Base-by-base conservation (phyloP, 2,797 vertebrate species). In the Rhincodon typus region DNA sequence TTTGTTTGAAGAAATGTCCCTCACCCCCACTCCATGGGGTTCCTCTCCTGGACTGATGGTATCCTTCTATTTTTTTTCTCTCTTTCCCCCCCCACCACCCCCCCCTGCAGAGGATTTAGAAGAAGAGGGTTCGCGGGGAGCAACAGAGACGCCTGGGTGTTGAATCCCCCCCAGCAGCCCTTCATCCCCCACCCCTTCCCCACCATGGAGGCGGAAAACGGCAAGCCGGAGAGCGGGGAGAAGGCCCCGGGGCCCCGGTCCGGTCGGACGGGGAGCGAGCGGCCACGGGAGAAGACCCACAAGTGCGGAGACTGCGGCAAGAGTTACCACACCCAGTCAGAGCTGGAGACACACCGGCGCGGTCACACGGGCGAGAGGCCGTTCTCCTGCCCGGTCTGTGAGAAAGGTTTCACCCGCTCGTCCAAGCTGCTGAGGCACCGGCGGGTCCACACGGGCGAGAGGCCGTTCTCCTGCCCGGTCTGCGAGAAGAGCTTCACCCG, bases 351-450 rank as follows among this genome's bases (percentile, higher is more conserved):
- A 96, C 98, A 99, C 97, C 98, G 98, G 96, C 97, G 98, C 42
- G 96, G 96, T 0, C 97, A 97, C 96, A 93, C 96, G 96, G 95
- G 98, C 0, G 98, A 98, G 95, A 97, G 98, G 95, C 98, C 98
- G 3, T 99, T 99, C 95, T 98, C 98, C 96, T 99, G 99, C 84
- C 98, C 97, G 96, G 97, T 98, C 96, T 99, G 99, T 8, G 98
- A 98, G 94, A 99, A 99, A 97, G 98, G 98, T 46, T 99, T 99
- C 97, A 98, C 99, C 96, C 98, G 98, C 95, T 99, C 99, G 0
- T 99, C 99, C 0, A 98, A 98, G 42, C 98, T 99, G 87, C 98
- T 99, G 96, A 98, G 98, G 96, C 99, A 99, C 96, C 98, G 98
- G 97, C 97, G 98, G 93, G 82, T 67, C 96, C 98, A 98, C 97